Evolutionary conservation across 2,113 vertebrate species (phyloP).

Genomic region (Cyanistes caeruleus): DNA sequence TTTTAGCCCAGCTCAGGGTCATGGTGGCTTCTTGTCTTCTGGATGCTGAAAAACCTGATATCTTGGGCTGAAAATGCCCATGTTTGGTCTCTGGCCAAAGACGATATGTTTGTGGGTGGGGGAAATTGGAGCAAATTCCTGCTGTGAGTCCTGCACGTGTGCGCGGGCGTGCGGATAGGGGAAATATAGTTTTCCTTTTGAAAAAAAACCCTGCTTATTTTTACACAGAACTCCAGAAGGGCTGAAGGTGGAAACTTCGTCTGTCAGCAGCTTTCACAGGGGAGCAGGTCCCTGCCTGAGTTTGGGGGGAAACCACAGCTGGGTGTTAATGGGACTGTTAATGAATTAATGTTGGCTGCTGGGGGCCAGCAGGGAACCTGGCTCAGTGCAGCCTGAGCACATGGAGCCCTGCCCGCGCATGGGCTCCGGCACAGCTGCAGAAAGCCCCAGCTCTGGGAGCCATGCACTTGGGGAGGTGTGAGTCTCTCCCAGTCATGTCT

Average conservation of each 20-base stretch:
- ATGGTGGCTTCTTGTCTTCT: not conserved
- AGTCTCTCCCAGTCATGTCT: not conserved
- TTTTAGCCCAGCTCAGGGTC: not conserved
- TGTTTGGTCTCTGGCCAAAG: conserved; percentile 43
- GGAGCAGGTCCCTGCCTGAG: conserved; percentile 56
- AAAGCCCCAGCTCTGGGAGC: not conserved
- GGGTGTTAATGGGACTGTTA: conserved; percentile 71
- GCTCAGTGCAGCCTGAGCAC: not conserved
- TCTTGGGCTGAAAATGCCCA: conserved; percentile 41
- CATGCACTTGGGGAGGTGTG: not conserved
- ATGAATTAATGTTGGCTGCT: conserved; percentile 68
- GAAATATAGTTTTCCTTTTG: conserved; percentile 56
- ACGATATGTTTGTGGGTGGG: conserved; percentile 60
- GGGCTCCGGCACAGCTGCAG: not conserved
- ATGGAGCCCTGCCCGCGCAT: not conserved
- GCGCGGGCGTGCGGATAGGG: not conserved
- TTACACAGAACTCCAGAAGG: conserved; percentile 56
- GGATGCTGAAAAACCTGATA: not conserved
- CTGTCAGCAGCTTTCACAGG: conserved; percentile 65
- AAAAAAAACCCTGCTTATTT: conserved; percentile 59
- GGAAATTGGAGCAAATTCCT: conserved; percentile 63
- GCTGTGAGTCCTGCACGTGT: conserved; percentile 37
- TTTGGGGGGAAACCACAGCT: conserved; percentile 70
- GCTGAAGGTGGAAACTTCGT: conserved; percentile 66
- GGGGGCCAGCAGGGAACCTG: not conserved